Base-by-base conservation (phyloP, 1,140 invertebrate species). In the Planococcus citri region DNA sequence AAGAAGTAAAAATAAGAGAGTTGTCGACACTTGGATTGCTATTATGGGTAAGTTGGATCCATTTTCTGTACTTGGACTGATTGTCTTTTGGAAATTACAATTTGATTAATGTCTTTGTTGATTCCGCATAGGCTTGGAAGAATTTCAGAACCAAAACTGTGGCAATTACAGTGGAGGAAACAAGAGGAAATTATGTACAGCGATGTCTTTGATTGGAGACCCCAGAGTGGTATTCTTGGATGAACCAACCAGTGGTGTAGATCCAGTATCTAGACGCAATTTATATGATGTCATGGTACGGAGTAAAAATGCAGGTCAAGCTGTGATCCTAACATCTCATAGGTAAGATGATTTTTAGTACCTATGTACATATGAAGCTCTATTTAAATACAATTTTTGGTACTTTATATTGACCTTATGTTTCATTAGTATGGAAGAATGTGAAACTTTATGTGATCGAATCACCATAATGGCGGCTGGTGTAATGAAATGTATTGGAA, bases 101-200 rank as follows among this genome's bases (percentile, higher is more conserved):
- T 3, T 9, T 51, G 41, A n/a, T n/a, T n/a, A n/a, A 17, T 25
- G 9, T 64, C 3, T 51, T 51, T 51, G 6, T 51, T 17, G 3
- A n/a, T n/a, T 51, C n/a, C 41, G 4, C 12, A 20, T n/a, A 51
- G 41, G 41, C 4, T 51, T 51, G n/a, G 17, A 51, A 6, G 41
- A 51, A n/a, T 73, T 73, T 64, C 29, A 68, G 37, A 41, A 74
- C 41, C 61, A 69, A 38, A 29, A 4, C 10, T 73, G 74, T 69
- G 73, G 73, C 2, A 70, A 9, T 20, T 75, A 74, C 58, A 95
- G 92, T 76, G 94, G 93, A 14, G 95, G 95, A 0, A 98, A 96
- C 73, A 97, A 95, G 77, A 83, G 95, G 58, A 97, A 98, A 78
- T 79, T 99, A 24, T 95, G 91, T 73, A 93, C 94, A 51, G 94